Evolutionary conservation across 1,140 invertebrate species (phyloP).

Genomic region (Pygmarrhopalites habei): DNA sequence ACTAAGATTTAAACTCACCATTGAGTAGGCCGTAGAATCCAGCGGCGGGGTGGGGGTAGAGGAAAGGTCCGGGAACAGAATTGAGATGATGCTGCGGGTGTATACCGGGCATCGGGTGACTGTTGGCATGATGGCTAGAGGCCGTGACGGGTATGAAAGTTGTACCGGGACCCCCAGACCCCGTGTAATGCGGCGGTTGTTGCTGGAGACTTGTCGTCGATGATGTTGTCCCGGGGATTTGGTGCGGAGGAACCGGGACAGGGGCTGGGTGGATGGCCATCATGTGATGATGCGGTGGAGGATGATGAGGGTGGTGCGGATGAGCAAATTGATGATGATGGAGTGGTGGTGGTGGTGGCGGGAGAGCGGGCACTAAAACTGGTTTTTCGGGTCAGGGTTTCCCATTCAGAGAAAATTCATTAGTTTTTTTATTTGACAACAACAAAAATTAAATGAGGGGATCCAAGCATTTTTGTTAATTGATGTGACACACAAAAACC

Average conservation of each 20-base stretch:
- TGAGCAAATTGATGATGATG: slow-evolving; percentile 6
- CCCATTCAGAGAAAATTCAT: no score
- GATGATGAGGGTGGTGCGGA: neutral
- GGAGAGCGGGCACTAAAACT: neutral
- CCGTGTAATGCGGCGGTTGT: slow-evolving; percentile 20
- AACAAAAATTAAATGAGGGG: no score
- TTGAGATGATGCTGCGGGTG: slow-evolving; percentile 9
- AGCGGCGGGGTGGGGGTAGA: slow-evolving; percentile 30
- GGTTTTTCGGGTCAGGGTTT: no score
- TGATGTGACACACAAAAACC: no score
- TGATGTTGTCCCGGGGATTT: no score
- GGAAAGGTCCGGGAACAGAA: neutral
- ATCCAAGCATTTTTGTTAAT: no score
- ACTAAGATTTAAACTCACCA: slow-evolving; percentile 24
- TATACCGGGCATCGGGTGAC: slow-evolving; percentile 11
- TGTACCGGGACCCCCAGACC: neutral
- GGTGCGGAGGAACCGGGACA: slow-evolving; percentile 15
- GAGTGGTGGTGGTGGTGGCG: slow-evolving; percentile 1
- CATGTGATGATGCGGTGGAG: slow-evolving; percentile 15
- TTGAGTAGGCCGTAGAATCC: slow-evolving; percentile 37
- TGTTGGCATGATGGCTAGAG: neutral
- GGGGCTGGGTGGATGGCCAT: slow-evolving; percentile 16
- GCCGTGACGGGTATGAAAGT: neutral
- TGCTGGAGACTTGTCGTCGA: no score
- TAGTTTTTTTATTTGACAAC: no score